These are phyloP conservation scores for Calameuta filiformis DNA, from an alignment of 2,888 invertebrate genomes.

Conservation along the genomic window DNA sequence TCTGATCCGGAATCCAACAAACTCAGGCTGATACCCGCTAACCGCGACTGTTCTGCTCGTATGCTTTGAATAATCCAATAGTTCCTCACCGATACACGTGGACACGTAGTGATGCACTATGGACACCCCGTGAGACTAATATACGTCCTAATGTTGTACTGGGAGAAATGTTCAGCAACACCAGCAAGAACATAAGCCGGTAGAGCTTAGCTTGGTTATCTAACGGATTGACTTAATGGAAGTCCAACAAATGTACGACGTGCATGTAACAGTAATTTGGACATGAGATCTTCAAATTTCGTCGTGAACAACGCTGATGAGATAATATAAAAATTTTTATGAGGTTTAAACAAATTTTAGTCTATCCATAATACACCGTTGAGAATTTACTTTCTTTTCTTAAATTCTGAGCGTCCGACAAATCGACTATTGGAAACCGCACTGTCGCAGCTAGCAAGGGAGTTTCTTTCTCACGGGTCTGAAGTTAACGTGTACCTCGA, in stretches of 20 bases:
- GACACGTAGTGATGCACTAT: slow-evolving; percentile 24
- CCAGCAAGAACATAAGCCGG: not conserved
- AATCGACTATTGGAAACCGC: not conserved
- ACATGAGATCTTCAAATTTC: not conserved
- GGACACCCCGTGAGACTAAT: slow-evolving; percentile 14
- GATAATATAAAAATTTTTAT: not conserved
- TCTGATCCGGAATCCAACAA: slow-evolving; percentile 66
- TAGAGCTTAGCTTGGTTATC: slow-evolving; percentile 24
- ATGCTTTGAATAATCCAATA: slow-evolving; percentile 63
- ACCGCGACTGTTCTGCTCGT: slow-evolving; percentile 50
- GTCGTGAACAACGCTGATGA: not conserved
- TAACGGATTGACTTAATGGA: slow-evolving; percentile 34
- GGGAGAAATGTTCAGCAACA: not conserved
- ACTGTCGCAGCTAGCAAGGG: not conserved
- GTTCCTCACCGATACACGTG: slow-evolving; percentile 37
- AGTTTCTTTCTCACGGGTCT: not conserved
- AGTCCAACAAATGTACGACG: slow-evolving; percentile 41
- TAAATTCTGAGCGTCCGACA: not conserved
- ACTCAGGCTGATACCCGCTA: slow-evolving; percentile 62
- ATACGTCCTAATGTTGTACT: not conserved
- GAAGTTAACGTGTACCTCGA: not conserved
- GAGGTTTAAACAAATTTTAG: not conserved
- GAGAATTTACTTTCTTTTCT: not conserved
- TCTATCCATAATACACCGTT: not conserved
- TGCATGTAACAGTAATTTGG: slow-evolving; percentile 10